These are phyloP conservation scores for Apis laboriosa DNA, from an alignment of 1,140 invertebrate species.

Conservation along the genomic window DNA sequence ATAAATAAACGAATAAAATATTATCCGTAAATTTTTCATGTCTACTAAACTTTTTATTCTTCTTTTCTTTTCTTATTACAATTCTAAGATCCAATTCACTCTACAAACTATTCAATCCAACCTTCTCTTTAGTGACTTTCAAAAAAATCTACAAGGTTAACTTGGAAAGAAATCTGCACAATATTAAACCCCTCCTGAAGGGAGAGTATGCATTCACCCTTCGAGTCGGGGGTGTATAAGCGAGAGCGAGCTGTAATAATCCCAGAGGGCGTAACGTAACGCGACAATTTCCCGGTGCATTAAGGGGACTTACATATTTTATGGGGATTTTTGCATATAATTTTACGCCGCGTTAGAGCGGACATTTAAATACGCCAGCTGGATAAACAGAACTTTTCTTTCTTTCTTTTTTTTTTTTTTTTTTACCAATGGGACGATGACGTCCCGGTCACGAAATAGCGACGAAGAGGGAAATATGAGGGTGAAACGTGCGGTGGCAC, in stretches of 20 bases:
- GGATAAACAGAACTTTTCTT: conserved; percentile 76
- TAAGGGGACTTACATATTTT: conserved; percentile 79
- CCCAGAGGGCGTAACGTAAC: conserved; percentile 74
- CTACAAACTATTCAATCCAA: too few relatives aligned
- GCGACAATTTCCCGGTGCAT: conserved; percentile 80
- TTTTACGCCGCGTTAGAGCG: conserved; percentile 80
- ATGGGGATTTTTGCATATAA: conserved; percentile 81
- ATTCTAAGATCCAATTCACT: too few relatives aligned
- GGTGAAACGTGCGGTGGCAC: conserved; percentile 43
- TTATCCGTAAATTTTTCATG: too few relatives aligned
- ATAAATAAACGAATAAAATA: too few relatives aligned
- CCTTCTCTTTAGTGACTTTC: rapidly evolving
- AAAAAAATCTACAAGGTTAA: background rate
- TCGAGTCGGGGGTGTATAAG: background rate
- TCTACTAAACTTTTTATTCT: too few relatives aligned
- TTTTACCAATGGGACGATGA: conserved; percentile 2
- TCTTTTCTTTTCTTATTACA: too few relatives aligned
- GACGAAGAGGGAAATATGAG: conserved; percentile 30
- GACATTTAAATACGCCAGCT: conserved; percentile 80
- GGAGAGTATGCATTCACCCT: background rate
- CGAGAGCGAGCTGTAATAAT: conserved; percentile 66
- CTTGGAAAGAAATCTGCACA: conserved; percentile 8
- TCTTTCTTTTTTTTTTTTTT: background rate
- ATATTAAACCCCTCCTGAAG: background rate
- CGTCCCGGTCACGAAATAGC: conserved; percentile 23